A percentile compares a stretch with the other conserved stretches of the same genome.
phyloP scores from a whole-genome alignment of 2,888 invertebrate species.

The Epirrhoe tristata region DNA sequence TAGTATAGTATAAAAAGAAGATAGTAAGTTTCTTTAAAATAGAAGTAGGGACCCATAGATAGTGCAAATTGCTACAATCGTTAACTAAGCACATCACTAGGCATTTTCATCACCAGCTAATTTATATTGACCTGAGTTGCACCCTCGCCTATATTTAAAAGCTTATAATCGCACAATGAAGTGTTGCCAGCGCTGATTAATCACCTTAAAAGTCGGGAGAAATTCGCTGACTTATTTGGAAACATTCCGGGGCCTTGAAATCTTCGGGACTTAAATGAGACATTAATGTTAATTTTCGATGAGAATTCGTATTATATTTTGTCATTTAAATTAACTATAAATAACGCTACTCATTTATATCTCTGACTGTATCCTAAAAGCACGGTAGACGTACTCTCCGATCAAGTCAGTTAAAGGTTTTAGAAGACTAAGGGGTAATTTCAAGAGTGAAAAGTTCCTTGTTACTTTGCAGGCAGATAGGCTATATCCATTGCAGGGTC shows the following conservation, averaged over 20 bases:
- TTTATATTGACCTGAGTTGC: constrained; percentile 76
- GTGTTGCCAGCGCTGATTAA: constrained; percentile 79
- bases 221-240: constrained; percentile 52
- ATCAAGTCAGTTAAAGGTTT: too few relatives aligned
- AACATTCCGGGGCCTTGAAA: constrained; percentile 45
- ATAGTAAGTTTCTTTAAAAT: too few relatives aligned
- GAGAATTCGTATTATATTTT: constrained; percentile 29
- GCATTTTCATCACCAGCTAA: constrained; percentile 79
- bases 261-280: constrained; percentile 50
- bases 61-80: constrained; percentile 27
- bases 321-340: not conserved
- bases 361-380: too few relatives aligned
- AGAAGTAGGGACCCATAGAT: too few relatives aligned
- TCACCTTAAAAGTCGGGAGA: constrained; percentile 64
- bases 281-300: constrained; percentile 44
- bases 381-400: too few relatives aligned
- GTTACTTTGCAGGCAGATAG: too few relatives aligned
- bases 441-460: too few relatives aligned
- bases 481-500: too few relatives aligned
- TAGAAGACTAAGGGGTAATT: too few relatives aligned
- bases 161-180: constrained; percentile 84
- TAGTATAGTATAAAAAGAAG: too few relatives aligned
- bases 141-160: constrained; percentile 77
- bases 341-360: not conserved
- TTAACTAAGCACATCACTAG: constrained; percentile 36